These are phyloP conservation scores for Myrmecophaga tridactyla DNA, from an alignment of 2,113 vertebrate species.

Conservation along the genomic window DNA sequence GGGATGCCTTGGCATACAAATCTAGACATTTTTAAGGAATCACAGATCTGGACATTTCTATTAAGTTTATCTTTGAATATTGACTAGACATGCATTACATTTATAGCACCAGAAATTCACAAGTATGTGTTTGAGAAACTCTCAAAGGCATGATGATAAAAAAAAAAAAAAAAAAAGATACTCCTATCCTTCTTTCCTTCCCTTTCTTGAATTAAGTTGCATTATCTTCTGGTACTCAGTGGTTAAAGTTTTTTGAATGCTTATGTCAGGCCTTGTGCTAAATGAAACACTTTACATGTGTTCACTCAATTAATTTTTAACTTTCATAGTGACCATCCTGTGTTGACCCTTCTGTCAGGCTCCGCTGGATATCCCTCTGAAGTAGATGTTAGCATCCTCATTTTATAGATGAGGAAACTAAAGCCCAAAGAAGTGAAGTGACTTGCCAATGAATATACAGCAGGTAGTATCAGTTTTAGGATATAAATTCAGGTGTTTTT, in stretches of 20 bases:
- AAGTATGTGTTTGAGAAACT: neutral
- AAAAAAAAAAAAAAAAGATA: neutral
- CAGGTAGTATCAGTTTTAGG: neutral
- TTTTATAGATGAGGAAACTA: neutral
- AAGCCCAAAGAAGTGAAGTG: neutral
- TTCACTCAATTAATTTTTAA: neutral
- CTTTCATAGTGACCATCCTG: neutral
- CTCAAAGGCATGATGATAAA: neutral
- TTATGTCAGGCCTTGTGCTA: neutral
- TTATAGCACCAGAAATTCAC: neutral
- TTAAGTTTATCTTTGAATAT: neutral
- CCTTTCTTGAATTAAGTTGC: neutral
- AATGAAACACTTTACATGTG: neutral
- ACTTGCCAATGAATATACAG: neutral
- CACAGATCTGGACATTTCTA: neutral
- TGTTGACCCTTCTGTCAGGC: neutral
- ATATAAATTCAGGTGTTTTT: neutral
- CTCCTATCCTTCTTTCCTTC: neutral
- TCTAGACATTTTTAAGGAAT: too few relatives aligned
- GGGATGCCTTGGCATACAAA: neutral
- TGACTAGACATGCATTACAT: neutral
- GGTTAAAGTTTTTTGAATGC: neutral
- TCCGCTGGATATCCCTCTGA: neutral
- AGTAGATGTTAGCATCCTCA: neutral
- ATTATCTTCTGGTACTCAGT: neutral